These are phyloP conservation scores for Teleogryllus occipitalis DNA, from an alignment of 1,140 invertebrate genomes.

Conservation along the genomic window DNA sequence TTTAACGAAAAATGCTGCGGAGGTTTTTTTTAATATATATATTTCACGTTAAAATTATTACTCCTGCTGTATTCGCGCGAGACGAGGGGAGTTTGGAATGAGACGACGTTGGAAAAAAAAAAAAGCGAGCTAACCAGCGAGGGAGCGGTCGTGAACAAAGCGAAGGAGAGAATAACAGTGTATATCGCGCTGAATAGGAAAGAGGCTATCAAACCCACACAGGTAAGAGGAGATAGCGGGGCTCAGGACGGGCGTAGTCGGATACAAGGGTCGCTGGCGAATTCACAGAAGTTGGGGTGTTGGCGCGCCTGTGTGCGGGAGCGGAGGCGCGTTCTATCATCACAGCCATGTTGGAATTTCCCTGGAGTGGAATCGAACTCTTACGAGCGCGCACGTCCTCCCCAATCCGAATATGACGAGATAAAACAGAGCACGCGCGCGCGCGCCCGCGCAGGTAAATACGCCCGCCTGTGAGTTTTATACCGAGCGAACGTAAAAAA, in stretches of 20 bases:
- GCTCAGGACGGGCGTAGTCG: neutral
- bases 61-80: neutral
- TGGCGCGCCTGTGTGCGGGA: too few relatives aligned
- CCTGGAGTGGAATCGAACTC: neutral
- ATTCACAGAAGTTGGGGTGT: too few relatives aligned
- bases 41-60: constrained; percentile 6
- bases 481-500: neutral
- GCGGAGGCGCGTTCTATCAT: neutral
- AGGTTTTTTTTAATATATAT: neutral
- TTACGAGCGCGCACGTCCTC: neutral
- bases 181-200: neutral
- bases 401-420: neutral
- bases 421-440: neutral
- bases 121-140: neutral
- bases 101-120: neutral
- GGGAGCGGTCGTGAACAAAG: neutral
- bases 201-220: neutral
- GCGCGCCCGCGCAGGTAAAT: neutral
- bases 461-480: neutral
- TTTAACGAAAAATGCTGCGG: neutral
- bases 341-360: neutral
- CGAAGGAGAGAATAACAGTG: neutral
- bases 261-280: neutral
- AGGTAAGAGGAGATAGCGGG: neutral
- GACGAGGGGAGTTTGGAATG: neutral